Evolutionary conservation across 1,140 invertebrate genomes (phyloP).

Genomic region (Scaptomyza hsui): DNA sequence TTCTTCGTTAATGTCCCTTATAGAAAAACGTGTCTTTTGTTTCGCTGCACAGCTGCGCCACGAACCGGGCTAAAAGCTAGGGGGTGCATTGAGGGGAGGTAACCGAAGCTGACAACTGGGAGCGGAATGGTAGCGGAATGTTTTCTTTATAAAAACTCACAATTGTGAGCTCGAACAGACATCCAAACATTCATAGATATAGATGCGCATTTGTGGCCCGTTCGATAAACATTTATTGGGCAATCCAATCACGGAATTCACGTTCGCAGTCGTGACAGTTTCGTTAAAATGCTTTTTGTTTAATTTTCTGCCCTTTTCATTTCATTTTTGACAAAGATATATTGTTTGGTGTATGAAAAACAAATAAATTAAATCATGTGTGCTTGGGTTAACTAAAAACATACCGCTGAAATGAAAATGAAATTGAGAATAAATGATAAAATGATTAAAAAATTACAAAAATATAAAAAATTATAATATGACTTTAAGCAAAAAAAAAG

Average conservation of each 20-base stretch:
- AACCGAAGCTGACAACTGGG: slow-evolving; percentile 11
- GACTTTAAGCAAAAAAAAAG: too few species aligned
- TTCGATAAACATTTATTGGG: slow-evolving; percentile 82
- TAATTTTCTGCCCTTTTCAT: slow-evolving; percentile 51
- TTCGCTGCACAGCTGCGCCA: slow-evolving; percentile 53
- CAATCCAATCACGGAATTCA: slow-evolving; percentile 80
- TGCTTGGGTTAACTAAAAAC: slow-evolving; percentile 28
- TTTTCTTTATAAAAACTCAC: slow-evolving; percentile 61
- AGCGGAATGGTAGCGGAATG: slow-evolving; percentile 29
- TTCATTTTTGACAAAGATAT: slow-evolving; percentile 55
- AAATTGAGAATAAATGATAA: slow-evolving; percentile 34
- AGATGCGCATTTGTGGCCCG: slow-evolving; percentile 67
- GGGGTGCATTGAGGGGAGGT: neutral
- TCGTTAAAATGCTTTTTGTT: slow-evolving; percentile 74
- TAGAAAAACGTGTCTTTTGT: slow-evolving; percentile 75
- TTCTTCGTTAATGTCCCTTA: slow-evolving; percentile 59
- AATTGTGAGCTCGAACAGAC: slow-evolving; percentile 45
- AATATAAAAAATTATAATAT: too few species aligned
- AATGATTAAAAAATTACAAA: neutral
- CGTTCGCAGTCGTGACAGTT: slow-evolving; percentile 75
- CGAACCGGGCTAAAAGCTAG: slow-evolving; percentile 23
- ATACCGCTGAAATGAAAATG: too few species aligned
- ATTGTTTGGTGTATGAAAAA: slow-evolving; percentile 57
- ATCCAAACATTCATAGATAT: slow-evolving; percentile 67
- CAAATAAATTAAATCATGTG: slow-evolving; percentile 56